Base-by-base conservation (phyloP, 2,888 invertebrate genomes). In the Tetragonisca angustula region DNA sequence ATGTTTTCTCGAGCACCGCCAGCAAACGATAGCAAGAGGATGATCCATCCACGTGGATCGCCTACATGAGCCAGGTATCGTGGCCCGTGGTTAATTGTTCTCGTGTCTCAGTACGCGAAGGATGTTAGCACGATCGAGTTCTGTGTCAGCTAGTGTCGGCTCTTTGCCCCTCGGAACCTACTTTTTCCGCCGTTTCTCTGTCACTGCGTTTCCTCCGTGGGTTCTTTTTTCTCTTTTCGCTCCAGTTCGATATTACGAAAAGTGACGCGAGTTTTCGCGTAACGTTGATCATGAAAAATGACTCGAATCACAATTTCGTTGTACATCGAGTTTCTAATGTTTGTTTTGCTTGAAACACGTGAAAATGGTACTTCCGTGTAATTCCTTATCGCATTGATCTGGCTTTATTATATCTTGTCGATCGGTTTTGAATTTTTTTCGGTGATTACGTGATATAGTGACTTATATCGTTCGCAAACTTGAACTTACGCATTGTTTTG, bases 41-140 rank as follows among this genome's bases (percentile, higher is more conserved):
- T 54, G 72, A 69, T 64, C 69, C 79, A 65, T 83, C 86, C 90
- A 90, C 90, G 90, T 90, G 90, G 86, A 83, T 89, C 86, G 85
- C 84, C 87, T 90, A 88, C 88, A 84, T 67, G 81, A 75, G 80
- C 83, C 85, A 88, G 88, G 88, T 88, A 84, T 83, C 83, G 87
- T 80, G 73, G 65, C 82, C 24, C 72, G 64, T 75, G 73, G 87
- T 88, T 83, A 88, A 89, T 87, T 89, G 89, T 89, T 89, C 81
- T 19, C 74, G 43, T 27, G 24, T 73, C 79, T 70, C 87, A 84
- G 87, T 88, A 64, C 68, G 79, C 80, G 76, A 88, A 88, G 83
- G 85, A 88, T 88, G 81, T 85, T 83, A 75, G 76, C 64, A 6
- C 73, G 84, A 62, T 67, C 84, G 67, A 56, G 65, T 67, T 65